Conservation (phyloP, 2,888 invertebrate genomes). For the Acrobeloides nanus region DNA sequence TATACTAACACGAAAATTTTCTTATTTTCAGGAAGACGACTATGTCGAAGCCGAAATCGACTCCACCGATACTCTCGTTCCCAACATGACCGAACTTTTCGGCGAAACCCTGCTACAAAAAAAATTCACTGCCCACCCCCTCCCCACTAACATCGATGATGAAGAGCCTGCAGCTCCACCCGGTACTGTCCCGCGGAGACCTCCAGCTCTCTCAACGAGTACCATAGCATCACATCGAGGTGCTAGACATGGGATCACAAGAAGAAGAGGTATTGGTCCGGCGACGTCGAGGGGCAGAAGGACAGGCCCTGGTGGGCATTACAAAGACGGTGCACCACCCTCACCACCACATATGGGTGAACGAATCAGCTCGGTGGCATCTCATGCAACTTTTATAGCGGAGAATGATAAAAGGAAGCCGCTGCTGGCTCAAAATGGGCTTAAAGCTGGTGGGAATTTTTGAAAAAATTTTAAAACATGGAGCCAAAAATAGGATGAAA, state of each 20-base stretch:
- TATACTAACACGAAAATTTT: slow-evolving; percentile 14
- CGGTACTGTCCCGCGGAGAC: slow-evolving; percentile 17
- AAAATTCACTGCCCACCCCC: slow-evolving; percentile 8
- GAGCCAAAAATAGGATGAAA: too few species aligned
- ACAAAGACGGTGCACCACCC: slow-evolving; percentile 4
- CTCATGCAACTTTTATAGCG: slow-evolving; percentile 29
- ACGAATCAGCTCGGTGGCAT: slow-evolving; percentile 24
- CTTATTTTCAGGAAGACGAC: slow-evolving; percentile 18
- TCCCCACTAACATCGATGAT: slow-evolving; percentile 6
- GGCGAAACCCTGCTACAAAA: slow-evolving; percentile 23
- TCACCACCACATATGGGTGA: slow-evolving; percentile 8
- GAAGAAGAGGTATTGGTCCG: slow-evolving; percentile 4
- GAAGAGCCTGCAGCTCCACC: slow-evolving; percentile 12
- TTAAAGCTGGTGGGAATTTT: slow-evolving; percentile 18
- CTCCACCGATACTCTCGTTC: slow-evolving; percentile 27
- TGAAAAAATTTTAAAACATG: too few species aligned
- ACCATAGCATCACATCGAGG: too few species aligned
- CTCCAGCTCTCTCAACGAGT: not conserved
- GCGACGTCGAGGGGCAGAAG: not conserved
- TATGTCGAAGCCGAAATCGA: slow-evolving; percentile 34
- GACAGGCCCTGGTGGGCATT: slow-evolving; percentile 5
- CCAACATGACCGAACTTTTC: slow-evolving; percentile 28
- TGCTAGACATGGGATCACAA: slow-evolving; percentile 1
- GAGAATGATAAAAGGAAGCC: slow-evolving; percentile 33
- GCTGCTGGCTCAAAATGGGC: slow-evolving; percentile 19